Conservation (phyloP, 2,888 invertebrate genomes). For the Tolmerus cingulatus region DNA sequence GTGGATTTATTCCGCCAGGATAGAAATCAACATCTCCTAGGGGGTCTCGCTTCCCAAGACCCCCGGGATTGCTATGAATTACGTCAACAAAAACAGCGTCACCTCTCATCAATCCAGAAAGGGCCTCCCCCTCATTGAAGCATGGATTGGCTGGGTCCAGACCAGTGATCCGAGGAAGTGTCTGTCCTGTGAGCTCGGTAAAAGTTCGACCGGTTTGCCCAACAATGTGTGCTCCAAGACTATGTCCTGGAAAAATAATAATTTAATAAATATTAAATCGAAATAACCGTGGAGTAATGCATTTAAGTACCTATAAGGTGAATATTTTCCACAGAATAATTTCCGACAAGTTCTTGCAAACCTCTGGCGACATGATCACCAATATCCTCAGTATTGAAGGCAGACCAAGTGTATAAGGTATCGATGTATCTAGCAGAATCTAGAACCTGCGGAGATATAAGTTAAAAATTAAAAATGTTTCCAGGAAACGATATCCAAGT, state of each 20-base stretch:
- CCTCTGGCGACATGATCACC: constrained; percentile 58
- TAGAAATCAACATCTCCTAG: constrained; percentile 60
- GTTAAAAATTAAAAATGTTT: not conserved
- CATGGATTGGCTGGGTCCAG: constrained; percentile 62
- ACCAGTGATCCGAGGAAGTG: constrained; percentile 58
- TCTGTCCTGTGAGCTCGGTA: constrained; percentile 53
- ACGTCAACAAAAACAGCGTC: constrained; percentile 59
- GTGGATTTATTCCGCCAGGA: constrained; percentile 57
- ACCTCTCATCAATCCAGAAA: constrained; percentile 56
- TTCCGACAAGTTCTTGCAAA: constrained; percentile 54
- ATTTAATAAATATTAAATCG: not conserved
- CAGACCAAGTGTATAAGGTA: constrained; percentile 61
- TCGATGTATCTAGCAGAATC: constrained; percentile 58
- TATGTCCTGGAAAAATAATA: constrained; percentile 56
- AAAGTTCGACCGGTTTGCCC: constrained; percentile 59
- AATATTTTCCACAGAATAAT: constrained; percentile 55
- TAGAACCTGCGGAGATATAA: constrained; percentile 54
- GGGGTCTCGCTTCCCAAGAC: constrained; percentile 56
- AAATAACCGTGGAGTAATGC: not conserved
- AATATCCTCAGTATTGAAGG: constrained; percentile 60
- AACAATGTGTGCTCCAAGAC: constrained; percentile 60
- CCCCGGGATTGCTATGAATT: constrained; percentile 58
- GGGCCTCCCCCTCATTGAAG: constrained; percentile 55
- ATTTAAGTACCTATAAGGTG: constrained; percentile 56
- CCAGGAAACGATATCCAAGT: not conserved